phyloP scores from a whole-genome alignment of 2,888 invertebrate species.

The Agonopterix alstromeriana region DNA sequence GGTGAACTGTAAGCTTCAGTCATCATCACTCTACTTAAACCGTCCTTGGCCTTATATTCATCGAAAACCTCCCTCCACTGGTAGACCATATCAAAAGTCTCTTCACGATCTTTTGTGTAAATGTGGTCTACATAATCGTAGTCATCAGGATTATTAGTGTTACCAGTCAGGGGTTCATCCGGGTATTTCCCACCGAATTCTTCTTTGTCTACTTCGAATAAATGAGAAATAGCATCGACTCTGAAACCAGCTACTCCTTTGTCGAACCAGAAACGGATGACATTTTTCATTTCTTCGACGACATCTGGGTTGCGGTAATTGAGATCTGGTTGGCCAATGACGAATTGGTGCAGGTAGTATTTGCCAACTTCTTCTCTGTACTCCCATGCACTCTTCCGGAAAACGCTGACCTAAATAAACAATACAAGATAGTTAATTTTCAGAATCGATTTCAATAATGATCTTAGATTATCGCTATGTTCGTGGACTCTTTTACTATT shows the following conservation, averaged over 20 bases:
- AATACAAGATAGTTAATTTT: no score
- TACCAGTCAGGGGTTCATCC: slow-evolving; percentile 75
- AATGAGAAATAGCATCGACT: slow-evolving; percentile 83
- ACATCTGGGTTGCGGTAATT: slow-evolving; percentile 83
- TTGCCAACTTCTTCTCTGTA: slow-evolving; percentile 80
- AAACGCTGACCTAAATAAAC: slow-evolving; percentile 59
- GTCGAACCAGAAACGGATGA: slow-evolving; percentile 87
- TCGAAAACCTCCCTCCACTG: slow-evolving; percentile 80
- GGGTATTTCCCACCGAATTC: slow-evolving; percentile 53
- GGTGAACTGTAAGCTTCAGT: slow-evolving; percentile 83
- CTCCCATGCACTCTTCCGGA: slow-evolving; percentile 84
- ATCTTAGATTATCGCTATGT: no score
- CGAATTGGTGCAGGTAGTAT: slow-evolving; percentile 86
- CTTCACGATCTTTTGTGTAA: slow-evolving; percentile 78
- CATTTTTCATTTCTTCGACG: slow-evolving; percentile 79
- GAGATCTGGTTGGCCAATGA: slow-evolving; percentile 84
- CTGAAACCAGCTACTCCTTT: slow-evolving; percentile 93
- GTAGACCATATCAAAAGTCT: slow-evolving; percentile 80
- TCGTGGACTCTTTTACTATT: no score
- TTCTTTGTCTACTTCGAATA: slow-evolving; percentile 77
- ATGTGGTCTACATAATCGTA: slow-evolving; percentile 78
- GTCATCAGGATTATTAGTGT: slow-evolving; percentile 54
- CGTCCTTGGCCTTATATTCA: slow-evolving; percentile 64
- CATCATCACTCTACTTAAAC: slow-evolving; percentile 80
- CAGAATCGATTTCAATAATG: no score